Conservation (phyloP, 1,140 invertebrate genomes). For the Yoshiicerus persimilis region DNA sequence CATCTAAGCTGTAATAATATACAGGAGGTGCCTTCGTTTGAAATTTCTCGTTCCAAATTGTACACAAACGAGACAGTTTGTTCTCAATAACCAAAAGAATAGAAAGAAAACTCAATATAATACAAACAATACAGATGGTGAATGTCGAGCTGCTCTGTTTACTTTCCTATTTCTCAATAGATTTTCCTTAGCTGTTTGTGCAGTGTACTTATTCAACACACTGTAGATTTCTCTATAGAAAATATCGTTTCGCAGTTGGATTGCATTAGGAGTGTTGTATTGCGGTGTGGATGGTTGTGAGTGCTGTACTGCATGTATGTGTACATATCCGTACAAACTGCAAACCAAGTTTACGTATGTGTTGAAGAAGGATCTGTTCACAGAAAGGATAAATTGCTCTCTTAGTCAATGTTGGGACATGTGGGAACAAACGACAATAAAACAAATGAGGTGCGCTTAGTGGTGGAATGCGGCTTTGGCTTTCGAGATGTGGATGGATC, state of each 20-base stretch:
- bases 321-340: neutral
- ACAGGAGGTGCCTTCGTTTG: neutral
- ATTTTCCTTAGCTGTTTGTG: neutral
- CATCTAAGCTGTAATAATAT: neutral
- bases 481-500: neutral
- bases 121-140: neutral
- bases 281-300: neutral
- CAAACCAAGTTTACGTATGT: neutral
- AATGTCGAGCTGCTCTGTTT: neutral
- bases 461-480: neutral
- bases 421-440: conserved; percentile 3
- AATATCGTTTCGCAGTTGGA: neutral
- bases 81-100: neutral
- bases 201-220: neutral
- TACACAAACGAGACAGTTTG: neutral
- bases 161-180: neutral
- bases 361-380: neutral
- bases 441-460: conserved; percentile 2
- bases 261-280: neutral
- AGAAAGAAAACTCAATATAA: neutral
- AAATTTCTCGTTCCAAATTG: neutral
- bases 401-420: neutral
- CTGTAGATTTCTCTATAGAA: neutral
- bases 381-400: conserved; percentile 3
- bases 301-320: neutral